These are phyloP conservation scores for Arctia plantaginis DNA, from an alignment of 2,888 invertebrate genomes.

Conservation along the genomic window DNA sequence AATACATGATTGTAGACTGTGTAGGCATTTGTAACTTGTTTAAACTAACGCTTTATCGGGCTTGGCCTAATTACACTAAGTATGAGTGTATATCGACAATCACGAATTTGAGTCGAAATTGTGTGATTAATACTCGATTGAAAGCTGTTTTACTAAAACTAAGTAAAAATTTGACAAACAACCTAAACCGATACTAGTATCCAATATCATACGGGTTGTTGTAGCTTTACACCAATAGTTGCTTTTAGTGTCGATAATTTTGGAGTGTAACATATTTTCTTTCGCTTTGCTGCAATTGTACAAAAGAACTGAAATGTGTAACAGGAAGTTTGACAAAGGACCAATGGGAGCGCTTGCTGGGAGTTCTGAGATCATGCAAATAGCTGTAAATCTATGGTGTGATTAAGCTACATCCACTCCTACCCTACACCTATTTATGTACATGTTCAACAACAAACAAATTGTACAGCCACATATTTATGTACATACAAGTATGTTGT, in stretches of 20 bases:
- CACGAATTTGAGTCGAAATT: neutral
- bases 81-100: neutral
- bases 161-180: too few relatives aligned
- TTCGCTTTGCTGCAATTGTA: neutral
- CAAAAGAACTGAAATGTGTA: neutral
- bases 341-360: neutral
- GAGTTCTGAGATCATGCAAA: too few relatives aligned
- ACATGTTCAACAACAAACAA: too few relatives aligned
- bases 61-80: neutral
- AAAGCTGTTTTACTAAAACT: neutral
- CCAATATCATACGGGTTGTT: too few relatives aligned
- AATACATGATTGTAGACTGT: neutral
- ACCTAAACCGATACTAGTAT: too few relatives aligned
- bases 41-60: neutral
- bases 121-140: neutral
- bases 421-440: too few relatives aligned
- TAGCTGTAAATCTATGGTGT: neutral
- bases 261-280: neutral
- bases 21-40: neutral
- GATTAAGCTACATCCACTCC: too few relatives aligned
- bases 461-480: too few relatives aligned
- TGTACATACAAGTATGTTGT: too few relatives aligned
- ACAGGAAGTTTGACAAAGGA: neutral
- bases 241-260: neutral
- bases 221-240: too few relatives aligned